phyloP scores from a whole-genome alignment of 1,140 invertebrate species.

The Chironomus striatipennis region DNA sequence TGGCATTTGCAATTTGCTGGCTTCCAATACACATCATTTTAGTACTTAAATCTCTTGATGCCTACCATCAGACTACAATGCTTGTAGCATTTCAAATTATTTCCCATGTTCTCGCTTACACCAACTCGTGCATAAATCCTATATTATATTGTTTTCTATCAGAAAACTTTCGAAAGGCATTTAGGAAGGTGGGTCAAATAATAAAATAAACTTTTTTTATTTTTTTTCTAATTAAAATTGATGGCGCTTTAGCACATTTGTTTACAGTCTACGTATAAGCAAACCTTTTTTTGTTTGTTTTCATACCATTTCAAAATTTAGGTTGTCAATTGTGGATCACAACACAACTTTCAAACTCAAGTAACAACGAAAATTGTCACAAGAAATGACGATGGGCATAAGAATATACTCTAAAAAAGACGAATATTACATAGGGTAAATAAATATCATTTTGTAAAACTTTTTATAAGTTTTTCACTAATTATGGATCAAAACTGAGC shows the following conservation, averaged over 20 bases:
- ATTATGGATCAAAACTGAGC: too few relatives aligned
- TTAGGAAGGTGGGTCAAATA: conserved; percentile 47
- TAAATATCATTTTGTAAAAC: neutral
- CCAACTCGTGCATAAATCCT: conserved; percentile 91
- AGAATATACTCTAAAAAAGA: neutral
- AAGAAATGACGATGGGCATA: neutral
- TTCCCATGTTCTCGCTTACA: conserved; percentile 87
- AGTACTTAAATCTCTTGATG: conserved; percentile 63
- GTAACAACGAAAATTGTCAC: neutral
- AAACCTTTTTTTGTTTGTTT: neutral
- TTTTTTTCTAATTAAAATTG: neutral
- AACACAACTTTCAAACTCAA: neutral
- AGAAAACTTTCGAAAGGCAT: conserved; percentile 77
- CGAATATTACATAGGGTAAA: too few relatives aligned
- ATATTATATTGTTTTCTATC: conserved; percentile 88
- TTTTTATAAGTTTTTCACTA: neutral
- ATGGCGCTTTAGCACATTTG: neutral
- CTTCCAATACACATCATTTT: conserved; percentile 85
- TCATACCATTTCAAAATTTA: neutral
- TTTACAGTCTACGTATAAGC: neutral
- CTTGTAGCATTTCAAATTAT: conserved; percentile 70
- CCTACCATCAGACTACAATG: conserved; percentile 54
- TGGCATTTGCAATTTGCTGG: conserved; percentile 94
- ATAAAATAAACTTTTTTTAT: neutral
- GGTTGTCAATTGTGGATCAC: conserved; percentile 10